Conservation (phyloP, 2,797 vertebrate species). For the Fratercula arctica region DNA sequence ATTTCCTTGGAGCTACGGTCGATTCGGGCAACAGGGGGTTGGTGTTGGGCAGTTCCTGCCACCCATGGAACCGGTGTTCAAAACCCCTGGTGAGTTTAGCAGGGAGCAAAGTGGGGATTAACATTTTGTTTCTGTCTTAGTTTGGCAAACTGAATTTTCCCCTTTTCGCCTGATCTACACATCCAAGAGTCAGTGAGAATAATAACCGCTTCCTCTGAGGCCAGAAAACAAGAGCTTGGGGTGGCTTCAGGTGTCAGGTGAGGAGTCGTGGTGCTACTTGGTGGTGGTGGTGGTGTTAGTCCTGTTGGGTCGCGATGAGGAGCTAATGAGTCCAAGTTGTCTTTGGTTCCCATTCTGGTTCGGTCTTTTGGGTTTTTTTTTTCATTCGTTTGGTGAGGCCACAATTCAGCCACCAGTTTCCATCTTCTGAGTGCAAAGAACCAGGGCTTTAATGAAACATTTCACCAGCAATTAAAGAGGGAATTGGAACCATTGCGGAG, state of each 20-base stretch:
- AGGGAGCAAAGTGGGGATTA: background rate
- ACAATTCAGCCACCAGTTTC: constrained; percentile 54
- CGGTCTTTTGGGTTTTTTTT: background rate
- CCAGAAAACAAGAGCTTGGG: constrained; percentile 33
- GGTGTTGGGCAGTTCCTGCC: background rate
- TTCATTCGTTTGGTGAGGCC: constrained; percentile 35
- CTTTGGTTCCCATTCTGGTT: constrained; percentile 60
- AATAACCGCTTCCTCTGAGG: constrained; percentile 45
- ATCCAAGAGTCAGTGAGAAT: constrained; percentile 43
- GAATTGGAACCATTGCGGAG: constrained; percentile 68
- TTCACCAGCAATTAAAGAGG: constrained; percentile 75
- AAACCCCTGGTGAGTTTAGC: background rate
- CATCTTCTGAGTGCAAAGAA: constrained; percentile 70
- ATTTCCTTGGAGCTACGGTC: background rate
- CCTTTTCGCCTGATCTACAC: constrained; percentile 26
- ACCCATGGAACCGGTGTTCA: accelerated
- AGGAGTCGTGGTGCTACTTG: constrained; percentile 50
- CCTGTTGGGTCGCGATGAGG: background rate
- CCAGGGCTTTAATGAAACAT: constrained; percentile 64
- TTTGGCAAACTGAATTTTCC: constrained; percentile 4
- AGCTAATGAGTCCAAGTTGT: constrained; percentile 19
- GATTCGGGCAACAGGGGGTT: background rate
- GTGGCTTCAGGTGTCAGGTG: constrained; percentile 7
- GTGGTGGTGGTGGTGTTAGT: constrained; percentile 19
- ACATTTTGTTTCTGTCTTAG: background rate